A percentile compares a stretch with the other conserved stretches of the same genome.
Evolutionary conservation across 92 coral and sea anemone species (phyloP).

Genomic region (Virgularia gustaviana): DNA sequence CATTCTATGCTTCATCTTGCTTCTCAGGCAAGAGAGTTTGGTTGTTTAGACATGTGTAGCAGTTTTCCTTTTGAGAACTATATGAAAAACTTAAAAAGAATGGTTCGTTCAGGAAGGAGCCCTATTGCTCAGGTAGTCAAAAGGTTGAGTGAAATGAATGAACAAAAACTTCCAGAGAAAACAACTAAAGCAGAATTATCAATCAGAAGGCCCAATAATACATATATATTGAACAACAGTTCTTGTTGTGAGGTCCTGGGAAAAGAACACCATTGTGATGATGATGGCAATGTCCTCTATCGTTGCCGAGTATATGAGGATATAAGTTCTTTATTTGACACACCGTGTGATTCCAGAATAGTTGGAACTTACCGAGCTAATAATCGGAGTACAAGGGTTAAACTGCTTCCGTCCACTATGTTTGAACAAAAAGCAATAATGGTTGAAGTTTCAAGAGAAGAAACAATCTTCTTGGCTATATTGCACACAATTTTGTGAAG

Average conservation of each 20-base stretch:
- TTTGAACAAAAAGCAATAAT: not conserved
- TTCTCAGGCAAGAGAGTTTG: slow-evolving; percentile 5
- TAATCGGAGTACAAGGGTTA: not conserved
- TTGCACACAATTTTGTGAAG: not conserved
- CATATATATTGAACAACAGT: not conserved
- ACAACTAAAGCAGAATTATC: not conserved
- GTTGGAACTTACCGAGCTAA: slow-evolving; percentile 5
- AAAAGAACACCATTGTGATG: not conserved
- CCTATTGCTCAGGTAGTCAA: slow-evolving; percentile 26
- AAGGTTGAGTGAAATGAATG: slow-evolving; percentile 5
- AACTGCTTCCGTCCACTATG: not conserved
- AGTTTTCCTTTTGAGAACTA: slow-evolving; percentile 31
- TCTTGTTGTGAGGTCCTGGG: slow-evolving; percentile 11
- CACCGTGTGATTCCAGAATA: slow-evolving; percentile 15
- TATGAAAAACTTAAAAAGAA: slow-evolving; percentile 13
- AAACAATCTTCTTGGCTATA: not conserved
- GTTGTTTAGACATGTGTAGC: slow-evolving; percentile 23
- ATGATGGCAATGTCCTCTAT: not conserved
- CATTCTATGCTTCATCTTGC: slow-evolving; percentile 28
- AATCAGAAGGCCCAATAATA: not conserved
- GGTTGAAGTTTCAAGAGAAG: not conserved
- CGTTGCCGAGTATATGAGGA: not conserved
- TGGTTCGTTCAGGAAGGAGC: slow-evolving; percentile 17
- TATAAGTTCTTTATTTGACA: not conserved
- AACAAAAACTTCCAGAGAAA: not conserved